Percentiles rank a stretch among this genome's conserved stretches.
phyloP scores from a whole-genome alignment of 2,113 vertebrate genomes.

The Silurus meridionalis region DNA sequence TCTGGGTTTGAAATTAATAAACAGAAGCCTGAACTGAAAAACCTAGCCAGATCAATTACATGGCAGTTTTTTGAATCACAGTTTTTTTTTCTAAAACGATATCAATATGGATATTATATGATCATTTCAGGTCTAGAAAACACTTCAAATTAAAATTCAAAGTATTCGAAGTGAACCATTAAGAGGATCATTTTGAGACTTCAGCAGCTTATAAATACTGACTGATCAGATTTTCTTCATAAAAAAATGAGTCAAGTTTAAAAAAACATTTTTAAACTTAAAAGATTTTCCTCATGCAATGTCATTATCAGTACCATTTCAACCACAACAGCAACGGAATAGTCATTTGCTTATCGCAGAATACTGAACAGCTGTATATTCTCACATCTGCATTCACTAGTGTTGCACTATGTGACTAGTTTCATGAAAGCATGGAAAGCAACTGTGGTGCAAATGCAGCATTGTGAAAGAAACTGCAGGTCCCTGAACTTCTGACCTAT shows the following conservation, averaged over 20 bases:
- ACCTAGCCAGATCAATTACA: background rate
- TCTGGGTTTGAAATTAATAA: background rate
- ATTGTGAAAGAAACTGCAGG: slow-evolving; percentile 13
- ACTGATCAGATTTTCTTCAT: background rate
- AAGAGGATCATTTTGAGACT: background rate
- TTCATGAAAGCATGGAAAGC: background rate
- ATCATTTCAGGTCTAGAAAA: background rate
- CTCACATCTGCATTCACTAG: background rate
- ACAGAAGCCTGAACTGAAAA: background rate
- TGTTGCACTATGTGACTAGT: background rate
- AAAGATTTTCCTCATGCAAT: background rate
- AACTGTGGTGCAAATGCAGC: slow-evolving; percentile 2
- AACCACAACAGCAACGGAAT: background rate
- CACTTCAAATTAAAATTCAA: background rate
- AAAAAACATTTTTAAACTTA: background rate
- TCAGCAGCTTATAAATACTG: background rate
- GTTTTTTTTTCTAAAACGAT: background rate
- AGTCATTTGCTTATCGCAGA: background rate
- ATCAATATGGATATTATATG: background rate
- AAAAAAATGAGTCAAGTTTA: background rate
- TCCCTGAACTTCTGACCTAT: slow-evolving; percentile 27
- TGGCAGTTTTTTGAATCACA: slow-evolving; percentile 13
- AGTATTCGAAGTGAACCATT: background rate
- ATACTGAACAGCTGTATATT: background rate
- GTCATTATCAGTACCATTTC: background rate